Evolutionary conservation across 1,140 invertebrate genomes (phyloP), one percentile per base, ranked within the genome.

Genomic region (Drosophila equinoxialis): DNA sequence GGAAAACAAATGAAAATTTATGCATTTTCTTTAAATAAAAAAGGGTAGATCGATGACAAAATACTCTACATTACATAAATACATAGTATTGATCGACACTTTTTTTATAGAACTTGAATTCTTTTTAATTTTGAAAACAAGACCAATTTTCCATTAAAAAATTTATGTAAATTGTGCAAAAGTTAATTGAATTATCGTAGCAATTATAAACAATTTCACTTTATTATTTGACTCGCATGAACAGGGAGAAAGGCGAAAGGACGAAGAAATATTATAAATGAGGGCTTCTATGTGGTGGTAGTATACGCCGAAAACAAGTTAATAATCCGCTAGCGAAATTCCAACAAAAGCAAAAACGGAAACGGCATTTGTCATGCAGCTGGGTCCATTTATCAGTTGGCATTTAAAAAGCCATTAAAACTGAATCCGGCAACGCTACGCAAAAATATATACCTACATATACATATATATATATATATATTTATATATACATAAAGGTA

Each of bases 341-440:
- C 54, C 54, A 60, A 33, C 30, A 60, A 33, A 60, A 17, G n/a
- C 39, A 33, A 39, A 20, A 80, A 60, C 77, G 84, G 80, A 87
- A 89, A 78, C 89, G 77, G 72, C 84, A 87, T 87, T 87, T 87
- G 84, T 87, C 84, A 87, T 87, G 77, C 84, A 81, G 84, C 84
- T 75, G 77, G 80, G 45, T 51, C 85, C 84, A 87, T 87, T 87
- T 87, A 89, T 87, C 84, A 87, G 84, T 78, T 84, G 84, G 84
- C 84, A 87, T 87, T 87, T 87, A 87, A 87, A 87, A 89, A 84
- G 77, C 84, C 84, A 87, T 87, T 87, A 89, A 87, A 87, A 89
- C 74, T 80, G 84, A 81, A 87, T 89, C 84, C 85, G 84, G 80
- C 70, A 45, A 51, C 45, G 45, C 45, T 51, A 11, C 17, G 62